Conservation (phyloP, 2,797 vertebrate genomes). For the Australoheros facetus region DNA sequence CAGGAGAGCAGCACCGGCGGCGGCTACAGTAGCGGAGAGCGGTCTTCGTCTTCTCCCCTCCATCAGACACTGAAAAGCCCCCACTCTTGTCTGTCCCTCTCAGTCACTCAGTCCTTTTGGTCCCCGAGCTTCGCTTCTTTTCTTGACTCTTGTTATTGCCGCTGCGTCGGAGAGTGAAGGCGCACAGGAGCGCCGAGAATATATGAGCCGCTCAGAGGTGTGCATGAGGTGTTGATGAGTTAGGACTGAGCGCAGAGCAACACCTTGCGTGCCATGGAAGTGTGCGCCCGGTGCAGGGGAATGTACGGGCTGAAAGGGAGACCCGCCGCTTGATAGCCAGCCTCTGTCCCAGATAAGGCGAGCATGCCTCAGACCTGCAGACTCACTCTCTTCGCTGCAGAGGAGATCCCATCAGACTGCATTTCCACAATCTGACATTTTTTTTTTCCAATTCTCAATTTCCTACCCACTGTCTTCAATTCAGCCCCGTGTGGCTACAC, state of each 20-base stretch:
- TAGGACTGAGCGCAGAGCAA: constrained; percentile 59
- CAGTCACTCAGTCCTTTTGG: constrained; percentile 19
- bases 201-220: constrained; percentile 22
- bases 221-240: constrained; percentile 55
- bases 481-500: constrained; percentile 34
- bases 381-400: constrained; percentile 59
- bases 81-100: constrained; percentile 26
- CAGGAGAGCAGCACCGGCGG: constrained; percentile 66
- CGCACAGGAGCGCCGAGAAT: constrained; percentile 41
- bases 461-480: constrained; percentile 34
- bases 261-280: constrained; percentile 72
- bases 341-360: constrained; percentile 72
- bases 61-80: constrained; percentile 32
- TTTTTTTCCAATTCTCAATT: constrained; percentile 20
- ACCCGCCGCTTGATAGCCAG: constrained; percentile 67
- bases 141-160: constrained; percentile 30
- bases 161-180: constrained; percentile 32
- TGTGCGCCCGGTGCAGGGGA: constrained; percentile 68
- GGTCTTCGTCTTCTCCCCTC: constrained; percentile 42
- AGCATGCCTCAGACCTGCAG: constrained; percentile 78
- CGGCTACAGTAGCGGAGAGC: constrained; percentile 45
- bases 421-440: constrained; percentile 63
- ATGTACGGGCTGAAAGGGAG: constrained; percentile 71
- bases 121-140: constrained; percentile 33
- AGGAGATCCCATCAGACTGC: constrained; percentile 69